A percentile compares a stretch with the other conserved stretches of the same genome.
Evolutionary conservation across 2,113 vertebrate genomes (phyloP).

Genomic region (Clarias macrocephalus): DNA sequence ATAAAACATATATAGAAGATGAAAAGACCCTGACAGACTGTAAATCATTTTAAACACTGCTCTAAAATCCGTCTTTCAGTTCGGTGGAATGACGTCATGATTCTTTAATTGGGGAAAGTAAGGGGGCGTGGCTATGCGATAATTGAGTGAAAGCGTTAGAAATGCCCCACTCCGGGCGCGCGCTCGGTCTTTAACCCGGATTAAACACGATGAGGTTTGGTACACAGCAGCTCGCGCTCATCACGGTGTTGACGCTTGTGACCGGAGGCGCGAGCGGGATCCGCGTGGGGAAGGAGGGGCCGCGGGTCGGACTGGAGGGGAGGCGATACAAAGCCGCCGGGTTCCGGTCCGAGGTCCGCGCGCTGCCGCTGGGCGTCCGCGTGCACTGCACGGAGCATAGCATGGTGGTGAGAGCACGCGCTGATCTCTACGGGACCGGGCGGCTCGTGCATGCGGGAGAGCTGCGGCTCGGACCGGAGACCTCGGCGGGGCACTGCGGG

Average conservation of each 20-base stretch:
- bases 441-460: slow-evolving; percentile 24
- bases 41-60: not conserved
- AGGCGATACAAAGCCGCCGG: not conserved
- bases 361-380: not conserved
- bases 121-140: slow-evolving; percentile 1
- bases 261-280: not conserved
- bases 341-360: not conserved
- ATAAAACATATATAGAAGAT: too few species aligned
- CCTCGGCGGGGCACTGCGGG: not conserved
- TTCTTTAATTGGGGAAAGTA: not conserved
- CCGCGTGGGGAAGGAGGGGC: not conserved
- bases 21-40: not conserved
- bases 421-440: slow-evolving; percentile 21
- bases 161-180: not conserved
- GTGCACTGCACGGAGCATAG: slow-evolving; percentile 31
- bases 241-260: not conserved
- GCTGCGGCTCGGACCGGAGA: slow-evolving; percentile 15
- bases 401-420: slow-evolving; percentile 32
- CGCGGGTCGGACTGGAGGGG: not conserved
- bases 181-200: not conserved
- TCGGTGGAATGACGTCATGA: not conserved
- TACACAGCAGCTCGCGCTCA: not conserved
- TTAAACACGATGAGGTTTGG: not conserved
- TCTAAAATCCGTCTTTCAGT: not conserved
- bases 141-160: slow-evolving; percentile 3